Base-by-base conservation (phyloP, 2,797 vertebrate genomes). In the Siniperca scherzeri region DNA sequence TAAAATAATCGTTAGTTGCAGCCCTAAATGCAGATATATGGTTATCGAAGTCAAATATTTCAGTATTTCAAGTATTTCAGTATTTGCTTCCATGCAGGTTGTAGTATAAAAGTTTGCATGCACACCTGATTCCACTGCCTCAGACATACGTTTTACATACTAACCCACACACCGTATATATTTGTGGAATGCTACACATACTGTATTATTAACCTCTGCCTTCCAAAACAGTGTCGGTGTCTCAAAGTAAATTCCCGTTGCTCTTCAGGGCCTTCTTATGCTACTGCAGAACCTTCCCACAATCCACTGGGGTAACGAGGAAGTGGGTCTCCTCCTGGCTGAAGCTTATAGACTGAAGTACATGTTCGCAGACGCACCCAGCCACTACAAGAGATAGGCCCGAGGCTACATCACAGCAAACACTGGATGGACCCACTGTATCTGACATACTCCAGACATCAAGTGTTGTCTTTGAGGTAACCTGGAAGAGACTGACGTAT, bases 311-410 rank as follows among this genome's bases (percentile, higher is more conserved):
- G 99, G 98, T 42, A 99, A 99, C 0, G 98, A 99, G 87, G 99
- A 99, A 90, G 97, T 99, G 21, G 97, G 98, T 57, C 97, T 99
- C 64, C 97, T 99, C 44, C 96, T 99, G 16, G 99, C 99, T 0
- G 99, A 99, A 94, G 99, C 99, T 0, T 99, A 99, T 92, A 97
- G 99, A 96, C 97, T 99, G 74, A 99, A 99, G 94, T 99, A 99
- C 93, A 99, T 98, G 98, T 99, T 99, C 76, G 98, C 99, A 0
- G 98, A 99, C 0, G 99, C 99, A n/a, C 99, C 99, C 10, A 99
- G 97, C 83, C 99, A 99, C 95, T 99, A 99, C 91, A 97, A 97
- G 92, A 98, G 97, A 96, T 99, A 97, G 96, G 64, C 53, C 36
- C 0, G 9, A 22, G 36, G 44, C 74, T 17, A 2, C 46, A 21